These are phyloP conservation scores for Ectobius pallidus DNA, from an alignment of 2,888 invertebrate genomes.

Conservation along the genomic window DNA sequence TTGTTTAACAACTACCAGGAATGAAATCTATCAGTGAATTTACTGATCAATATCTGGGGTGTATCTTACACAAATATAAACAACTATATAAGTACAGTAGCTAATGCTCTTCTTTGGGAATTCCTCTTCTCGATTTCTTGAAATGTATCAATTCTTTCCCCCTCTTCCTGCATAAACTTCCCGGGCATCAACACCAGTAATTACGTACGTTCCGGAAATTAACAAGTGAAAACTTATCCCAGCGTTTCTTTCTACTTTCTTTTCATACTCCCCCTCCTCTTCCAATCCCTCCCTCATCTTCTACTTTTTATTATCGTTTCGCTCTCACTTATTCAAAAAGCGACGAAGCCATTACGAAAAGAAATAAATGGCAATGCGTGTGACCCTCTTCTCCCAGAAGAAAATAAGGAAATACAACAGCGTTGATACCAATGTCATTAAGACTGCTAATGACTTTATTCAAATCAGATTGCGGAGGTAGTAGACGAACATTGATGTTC, in stretches of 20 bases:
- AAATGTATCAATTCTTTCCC: conserved; percentile 40
- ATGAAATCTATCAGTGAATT: too few species aligned
- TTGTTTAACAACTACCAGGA: too few species aligned
- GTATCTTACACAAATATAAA: too few species aligned
- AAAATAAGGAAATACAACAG: conserved; percentile 25
- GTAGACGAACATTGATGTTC: not conserved
- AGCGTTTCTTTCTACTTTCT: conserved; percentile 3
- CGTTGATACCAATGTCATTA: conserved; percentile 31
- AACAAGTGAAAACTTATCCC: conserved; percentile 40
- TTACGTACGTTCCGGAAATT: conserved; percentile 42
- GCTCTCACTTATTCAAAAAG: conserved; percentile 18
- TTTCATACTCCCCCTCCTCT: not conserved
- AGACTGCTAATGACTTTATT: conserved; percentile 38
- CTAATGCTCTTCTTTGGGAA: too few species aligned
- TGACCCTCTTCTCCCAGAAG: not conserved
- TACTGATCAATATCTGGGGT: too few species aligned
- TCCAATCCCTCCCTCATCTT: not conserved
- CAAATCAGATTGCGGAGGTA: conserved; percentile 30
- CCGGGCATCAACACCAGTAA: conserved; percentile 33
- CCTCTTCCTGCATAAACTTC: not conserved
- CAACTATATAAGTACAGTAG: too few species aligned
- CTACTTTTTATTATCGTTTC: conserved; percentile 4
- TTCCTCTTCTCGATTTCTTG: conserved; percentile 39
- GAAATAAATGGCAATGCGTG: conserved; percentile 34
- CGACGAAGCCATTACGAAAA: conserved; percentile 36